Evolutionary conservation across 1,140 invertebrate species (phyloP), one percentile per base, ranked within the genome.

Genomic region (Heterodera schachtii): DNA sequence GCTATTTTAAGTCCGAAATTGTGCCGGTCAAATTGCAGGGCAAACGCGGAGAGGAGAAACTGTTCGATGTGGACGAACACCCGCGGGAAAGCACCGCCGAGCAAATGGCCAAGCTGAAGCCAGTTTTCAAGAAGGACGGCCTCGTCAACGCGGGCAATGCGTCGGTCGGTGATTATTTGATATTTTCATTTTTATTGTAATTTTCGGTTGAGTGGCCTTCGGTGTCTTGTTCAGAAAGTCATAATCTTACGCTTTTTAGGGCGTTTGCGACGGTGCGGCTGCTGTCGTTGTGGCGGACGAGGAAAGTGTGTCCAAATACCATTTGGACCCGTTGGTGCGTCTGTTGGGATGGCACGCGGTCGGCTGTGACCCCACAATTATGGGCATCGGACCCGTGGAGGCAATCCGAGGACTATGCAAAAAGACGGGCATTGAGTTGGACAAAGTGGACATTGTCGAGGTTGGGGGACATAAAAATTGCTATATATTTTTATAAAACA

Each of bases 41-140:
- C 0, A 96, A 94, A 89, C 94, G 93, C 87, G 94, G 90, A 69
- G 88, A 95, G 87, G 93, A 94, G 52, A 93, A 94, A 52, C 89
- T 92, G 52, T 93, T 98, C 83, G 93, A 93, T 67, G 90, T 94
- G 0, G 97, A 99, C 91, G 97, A 99, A 91, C 97, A 99, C 92
- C 96, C 97, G 7, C 93, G 95, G 81, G 94, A 94, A 66, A 92
- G 95, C 89, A 94, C 95, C 19, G 96, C 94, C 9, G 96, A 98
- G 90, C 92, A 91, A 43, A 91, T 99, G 3, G 92, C 93, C 84
- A 93, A 93, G 91, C 91, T 99, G 43, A 93, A 94, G 1, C 92
- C 96, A 2, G 93, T 98, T 13, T 99, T 99, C 91, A 96, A 98
- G 90, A 97, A 98, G 91, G 93, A 95, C 84, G 97, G 97, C 8